Evolutionary conservation across 2,888 invertebrate species (phyloP).

Genomic region (Ichneumoninae sp.): DNA sequence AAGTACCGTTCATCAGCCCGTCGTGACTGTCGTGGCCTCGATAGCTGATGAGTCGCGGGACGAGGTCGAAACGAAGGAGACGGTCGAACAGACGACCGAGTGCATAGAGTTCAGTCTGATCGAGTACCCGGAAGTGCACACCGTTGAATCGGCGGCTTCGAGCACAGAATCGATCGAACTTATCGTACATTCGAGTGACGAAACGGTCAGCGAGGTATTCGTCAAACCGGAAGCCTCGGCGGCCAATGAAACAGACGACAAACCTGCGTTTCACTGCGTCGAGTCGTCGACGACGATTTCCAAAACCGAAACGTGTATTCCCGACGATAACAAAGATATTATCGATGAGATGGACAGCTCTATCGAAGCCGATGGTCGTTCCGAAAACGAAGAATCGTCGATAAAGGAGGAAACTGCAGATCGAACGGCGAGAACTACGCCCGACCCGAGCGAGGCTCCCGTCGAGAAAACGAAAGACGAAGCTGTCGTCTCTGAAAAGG

Average conservation of each 20-base stretch:
- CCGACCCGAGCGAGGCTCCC: background rate
- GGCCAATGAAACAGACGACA: background rate
- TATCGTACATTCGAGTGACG: slow-evolving; percentile 18
- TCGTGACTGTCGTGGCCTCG: background rate
- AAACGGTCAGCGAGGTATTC: background rate
- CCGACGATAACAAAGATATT: background rate
- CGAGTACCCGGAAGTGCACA: slow-evolving; percentile 46
- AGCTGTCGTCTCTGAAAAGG: background rate
- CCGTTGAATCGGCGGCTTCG: background rate
- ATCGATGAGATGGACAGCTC: background rate
- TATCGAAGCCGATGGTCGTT: background rate
- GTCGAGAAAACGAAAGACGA: slow-evolving; percentile 11
- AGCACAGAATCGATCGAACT: slow-evolving; percentile 15
- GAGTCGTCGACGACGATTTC: background rate
- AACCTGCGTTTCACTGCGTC: background rate
- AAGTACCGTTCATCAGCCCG: background rate
- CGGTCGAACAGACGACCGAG: slow-evolving; percentile 58
- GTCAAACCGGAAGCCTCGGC: background rate
- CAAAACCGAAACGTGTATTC: background rate
- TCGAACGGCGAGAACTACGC: background rate
- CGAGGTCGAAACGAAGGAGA: background rate
- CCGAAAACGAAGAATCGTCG: background rate
- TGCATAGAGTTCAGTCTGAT: slow-evolving; percentile 62
- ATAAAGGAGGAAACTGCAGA: background rate
- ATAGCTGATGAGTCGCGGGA: slow-evolving; percentile 1